Percentiles rank a stretch among this genome's conserved stretches.
phyloP scores from a whole-genome alignment of 2,888 invertebrate genomes.

The Eudasyphora cyanicolor region DNA sequence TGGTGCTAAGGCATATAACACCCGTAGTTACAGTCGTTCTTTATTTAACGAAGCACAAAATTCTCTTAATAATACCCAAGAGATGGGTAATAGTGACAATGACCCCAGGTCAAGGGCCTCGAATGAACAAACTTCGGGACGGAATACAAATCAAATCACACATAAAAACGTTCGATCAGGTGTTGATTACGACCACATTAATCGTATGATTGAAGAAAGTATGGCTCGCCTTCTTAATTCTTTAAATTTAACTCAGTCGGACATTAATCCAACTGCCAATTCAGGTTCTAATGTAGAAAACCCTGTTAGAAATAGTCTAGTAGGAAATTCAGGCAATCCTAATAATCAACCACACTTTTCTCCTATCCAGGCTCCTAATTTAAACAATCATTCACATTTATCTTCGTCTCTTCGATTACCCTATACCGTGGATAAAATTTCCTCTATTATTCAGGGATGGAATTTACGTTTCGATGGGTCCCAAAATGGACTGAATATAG shows the following conservation, averaged over 20 bases:
- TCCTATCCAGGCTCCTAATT: too few relatives aligned
- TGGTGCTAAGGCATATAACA: neutral
- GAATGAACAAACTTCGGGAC: neutral
- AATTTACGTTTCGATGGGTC: too few relatives aligned
- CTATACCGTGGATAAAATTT: neutral
- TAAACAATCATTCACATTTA: too few relatives aligned
- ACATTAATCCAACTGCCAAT: too few relatives aligned
- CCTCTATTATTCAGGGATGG: constrained; percentile 12
- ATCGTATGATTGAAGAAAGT: neutral
- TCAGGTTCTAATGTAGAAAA: too few relatives aligned
- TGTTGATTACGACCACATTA: neutral
- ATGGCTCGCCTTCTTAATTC: neutral
- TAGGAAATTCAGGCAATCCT: neutral
- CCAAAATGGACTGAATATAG: neutral
- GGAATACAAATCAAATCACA: neutral
- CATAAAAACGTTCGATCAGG: too few relatives aligned
- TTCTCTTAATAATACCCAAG: neutral
- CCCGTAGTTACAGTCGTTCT: neutral
- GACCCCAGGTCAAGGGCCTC: neutral
- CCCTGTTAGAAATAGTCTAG: neutral
- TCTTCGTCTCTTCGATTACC: neutral
- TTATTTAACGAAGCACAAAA: neutral
- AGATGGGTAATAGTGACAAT: neutral
- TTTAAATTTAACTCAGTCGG: too few relatives aligned
- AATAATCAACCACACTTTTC: too few relatives aligned